Conservation (phyloP, 1,140 invertebrate species). For the Penaeus vannamei region DNA sequence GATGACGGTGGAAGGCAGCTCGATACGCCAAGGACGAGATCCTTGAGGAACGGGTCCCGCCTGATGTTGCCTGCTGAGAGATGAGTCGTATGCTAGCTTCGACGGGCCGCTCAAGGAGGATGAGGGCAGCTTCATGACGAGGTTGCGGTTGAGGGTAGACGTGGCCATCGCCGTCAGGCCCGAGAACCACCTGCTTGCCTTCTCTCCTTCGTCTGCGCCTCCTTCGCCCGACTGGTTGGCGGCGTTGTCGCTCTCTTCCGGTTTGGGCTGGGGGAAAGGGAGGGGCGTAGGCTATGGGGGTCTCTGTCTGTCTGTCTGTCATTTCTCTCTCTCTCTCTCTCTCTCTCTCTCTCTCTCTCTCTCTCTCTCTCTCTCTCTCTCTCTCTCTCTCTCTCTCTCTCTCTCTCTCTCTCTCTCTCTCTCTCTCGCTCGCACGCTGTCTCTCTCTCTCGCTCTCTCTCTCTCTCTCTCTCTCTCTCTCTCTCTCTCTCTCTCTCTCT, state of each 20-base stretch:
- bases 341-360: not conserved
- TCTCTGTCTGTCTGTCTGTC: not conserved
- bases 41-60: slow-evolving; percentile 60
- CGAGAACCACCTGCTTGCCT: not conserved
- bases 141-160: slow-evolving; percentile 72
- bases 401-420: not conserved
- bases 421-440: not conserved
- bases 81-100: slow-evolving; percentile 79
- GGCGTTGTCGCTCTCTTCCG: no score
- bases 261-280: not conserved
- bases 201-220: not conserved
- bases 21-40: slow-evolving; percentile 64
- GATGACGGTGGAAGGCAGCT: slow-evolving; percentile 59
- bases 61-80: slow-evolving; percentile 74
- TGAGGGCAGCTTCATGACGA: slow-evolving; percentile 80
- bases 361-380: no score
- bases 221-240: no score
- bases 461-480: not conserved
- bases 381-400: not conserved
- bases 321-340: not conserved
- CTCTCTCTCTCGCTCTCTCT: not conserved
- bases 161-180: not conserved
- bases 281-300: not conserved
- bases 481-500: not conserved
- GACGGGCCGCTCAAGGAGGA: slow-evolving; percentile 83